These are phyloP conservation scores for Prionailurus bengalensis DNA, from an alignment of 2,113 vertebrate genomes.

Conservation along the genomic window DNA sequence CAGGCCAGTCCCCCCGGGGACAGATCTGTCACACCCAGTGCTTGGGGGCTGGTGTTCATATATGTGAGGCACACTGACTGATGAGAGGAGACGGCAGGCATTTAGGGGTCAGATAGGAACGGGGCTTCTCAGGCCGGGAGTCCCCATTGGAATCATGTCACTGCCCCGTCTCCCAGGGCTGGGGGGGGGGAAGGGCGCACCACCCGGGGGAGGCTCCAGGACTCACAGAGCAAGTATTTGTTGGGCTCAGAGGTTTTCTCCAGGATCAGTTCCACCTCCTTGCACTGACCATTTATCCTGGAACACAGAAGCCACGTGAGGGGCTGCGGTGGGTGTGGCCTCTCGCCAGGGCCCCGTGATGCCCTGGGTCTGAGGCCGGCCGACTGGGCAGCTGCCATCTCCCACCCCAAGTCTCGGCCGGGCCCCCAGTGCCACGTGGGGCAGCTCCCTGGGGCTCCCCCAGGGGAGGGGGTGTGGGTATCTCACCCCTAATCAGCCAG, in stretches of 20 bases:
- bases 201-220: accelerated
- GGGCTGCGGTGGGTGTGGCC: accelerated
- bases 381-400: background rate
- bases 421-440: accelerated
- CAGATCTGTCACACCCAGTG: accelerated
- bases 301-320: background rate
- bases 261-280: background rate
- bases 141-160: accelerated
- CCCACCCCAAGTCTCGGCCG: accelerated
- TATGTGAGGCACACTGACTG: accelerated
- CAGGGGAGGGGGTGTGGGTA: accelerated
- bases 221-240: conserved; percentile 49
- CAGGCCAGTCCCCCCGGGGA: accelerated
- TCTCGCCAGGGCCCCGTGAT: accelerated
- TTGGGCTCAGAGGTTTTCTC: background rate
- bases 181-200: accelerated
- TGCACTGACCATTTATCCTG: background rate
- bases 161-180: accelerated
- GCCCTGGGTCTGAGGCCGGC: background rate
- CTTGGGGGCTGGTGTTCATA: accelerated
- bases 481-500: background rate
- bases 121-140: background rate
- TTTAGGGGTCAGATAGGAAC: background rate
- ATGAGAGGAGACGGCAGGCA: accelerated
- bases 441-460: background rate